Percentiles rank a stretch among this genome's conserved stretches.
These are phyloP conservation scores for Passer domesticus DNA, from an alignment of 2,113 vertebrate genomes.

Conservation along the genomic window DNA sequence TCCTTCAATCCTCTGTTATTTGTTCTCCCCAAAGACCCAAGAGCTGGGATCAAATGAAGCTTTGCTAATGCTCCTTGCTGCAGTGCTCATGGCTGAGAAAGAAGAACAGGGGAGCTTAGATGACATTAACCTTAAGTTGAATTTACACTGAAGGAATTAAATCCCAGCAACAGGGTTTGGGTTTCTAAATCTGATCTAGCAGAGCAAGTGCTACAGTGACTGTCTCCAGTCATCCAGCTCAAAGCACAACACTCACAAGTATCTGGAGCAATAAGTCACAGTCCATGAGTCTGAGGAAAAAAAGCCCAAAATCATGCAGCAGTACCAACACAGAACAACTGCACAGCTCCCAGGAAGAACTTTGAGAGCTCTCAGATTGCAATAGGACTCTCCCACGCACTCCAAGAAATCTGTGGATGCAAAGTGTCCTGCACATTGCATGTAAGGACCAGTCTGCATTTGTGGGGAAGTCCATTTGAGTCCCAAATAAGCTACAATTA, in stretches of 20 bases:
- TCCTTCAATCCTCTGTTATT: conserved; percentile 34
- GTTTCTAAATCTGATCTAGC: neutral
- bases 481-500: neutral
- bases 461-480: neutral
- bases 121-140: conserved; percentile 43
- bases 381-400: neutral
- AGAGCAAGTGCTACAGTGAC: neutral
- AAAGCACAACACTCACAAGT: neutral
- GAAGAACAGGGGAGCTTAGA: conserved; percentile 9
- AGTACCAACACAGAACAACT: neutral
- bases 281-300: rapidly evolving
- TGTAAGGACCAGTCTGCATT: neutral
- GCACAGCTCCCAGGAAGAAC: neutral
- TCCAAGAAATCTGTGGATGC: neutral
- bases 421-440: neutral
- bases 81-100: conserved; percentile 8
- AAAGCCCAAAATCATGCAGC: neutral
- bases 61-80: conserved; percentile 16
- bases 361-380: neutral
- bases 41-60: conserved; percentile 25
- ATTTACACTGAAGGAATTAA: conserved; percentile 20
- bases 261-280: neutral
- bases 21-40: conserved; percentile 38
- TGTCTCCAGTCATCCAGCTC: neutral
- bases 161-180: neutral